A percentile compares a stretch with the other conserved stretches of the same genome.
phyloP scores from a whole-genome alignment of 2,888 invertebrate species.

The Metopia argyrocephala region DNA sequence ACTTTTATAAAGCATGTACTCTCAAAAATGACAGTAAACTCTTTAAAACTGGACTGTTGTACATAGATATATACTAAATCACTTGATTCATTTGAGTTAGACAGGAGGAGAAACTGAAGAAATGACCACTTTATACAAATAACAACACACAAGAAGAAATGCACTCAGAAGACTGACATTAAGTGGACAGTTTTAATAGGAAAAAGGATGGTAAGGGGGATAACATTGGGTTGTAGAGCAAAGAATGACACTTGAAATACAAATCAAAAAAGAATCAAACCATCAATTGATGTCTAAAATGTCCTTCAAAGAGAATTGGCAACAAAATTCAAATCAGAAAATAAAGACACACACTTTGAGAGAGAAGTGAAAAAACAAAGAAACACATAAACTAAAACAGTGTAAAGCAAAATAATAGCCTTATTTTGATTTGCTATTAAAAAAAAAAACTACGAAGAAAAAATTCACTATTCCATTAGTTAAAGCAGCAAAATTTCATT shows the following conservation, averaged over 20 bases:
- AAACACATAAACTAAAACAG: not conserved
- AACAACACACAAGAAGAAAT: not conserved
- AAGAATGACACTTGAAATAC: not conserved
- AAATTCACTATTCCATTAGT: too few species aligned
- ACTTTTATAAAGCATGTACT: not conserved
- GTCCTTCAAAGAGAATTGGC: conserved; percentile 39
- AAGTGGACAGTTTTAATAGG: conserved; percentile 15
- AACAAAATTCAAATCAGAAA: not conserved
- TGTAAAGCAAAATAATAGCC: not conserved
- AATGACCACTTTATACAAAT: not conserved
- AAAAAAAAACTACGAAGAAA: too few species aligned
- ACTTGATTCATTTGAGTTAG: not conserved
- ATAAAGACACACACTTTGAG: conserved; percentile 7
- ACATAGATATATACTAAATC: not conserved
- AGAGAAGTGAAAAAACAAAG: not conserved
- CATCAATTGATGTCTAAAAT: conserved; percentile 56
- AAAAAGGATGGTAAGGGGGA: not conserved
- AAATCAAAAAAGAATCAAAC: conserved; percentile 23
- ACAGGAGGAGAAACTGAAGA: not conserved
- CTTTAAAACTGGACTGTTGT: too few species aligned
- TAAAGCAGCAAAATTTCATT: too few species aligned
- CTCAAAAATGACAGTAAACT: not conserved
- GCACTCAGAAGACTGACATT: conserved; percentile 24
- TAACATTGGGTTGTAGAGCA: not conserved
- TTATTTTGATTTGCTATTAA: too few species aligned